Base-by-base conservation (phyloP, 2,797 vertebrate genomes). In the Spondyliosoma cantharus region DNA sequence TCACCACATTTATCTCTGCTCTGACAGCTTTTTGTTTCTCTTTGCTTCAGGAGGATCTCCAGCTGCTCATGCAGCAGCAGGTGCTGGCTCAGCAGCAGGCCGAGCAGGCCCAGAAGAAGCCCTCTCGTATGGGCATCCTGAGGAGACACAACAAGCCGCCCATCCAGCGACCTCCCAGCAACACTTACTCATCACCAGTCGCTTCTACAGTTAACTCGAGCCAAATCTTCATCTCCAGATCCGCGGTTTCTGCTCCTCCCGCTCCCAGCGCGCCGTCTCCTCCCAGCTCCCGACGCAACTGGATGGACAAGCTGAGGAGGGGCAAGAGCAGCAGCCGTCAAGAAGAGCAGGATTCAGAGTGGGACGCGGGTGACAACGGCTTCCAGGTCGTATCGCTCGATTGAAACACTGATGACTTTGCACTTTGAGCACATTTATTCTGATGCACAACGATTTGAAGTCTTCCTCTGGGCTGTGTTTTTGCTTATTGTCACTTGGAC, bases 11-110 rank as follows among this genome's bases (percentile, higher is more conserved):
- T 46, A 2, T 70, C 9, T 54, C 2, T 70, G 27, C 9, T 54
- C n/a, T 80, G 25, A 71, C 52, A 3, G 17, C 24, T 58, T 58
- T 42, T 62, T 82, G 46, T 69, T 52, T 43, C 49, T 3, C 20
- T 52, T 17, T 0, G 61, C 25, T 37, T 52, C 82, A 97, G 96
- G 96, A 96, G 68, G 96, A 97, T 50, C 75, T 97, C 43, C 95
- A 95, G 87, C 64, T 87, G 50, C 84, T 96, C 76, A 86, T 97
- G 72, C 89, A 92, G 0, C 94, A 96, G 82, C 95, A 92, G 89
- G 77, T 97, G 13, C 82, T 89, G 78, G 86, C 1, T 65, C 96
- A 97, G 91, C 95, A 96, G 87, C 89, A 90, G 81, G 90, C 92
- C 22, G 93, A 94, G 66, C 91, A 93, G 90, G 77, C 85, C 71